These are phyloP conservation scores for Oplegnathus fasciatus DNA, from an alignment of 2,113 vertebrate genomes.

Conservation along the genomic window DNA sequence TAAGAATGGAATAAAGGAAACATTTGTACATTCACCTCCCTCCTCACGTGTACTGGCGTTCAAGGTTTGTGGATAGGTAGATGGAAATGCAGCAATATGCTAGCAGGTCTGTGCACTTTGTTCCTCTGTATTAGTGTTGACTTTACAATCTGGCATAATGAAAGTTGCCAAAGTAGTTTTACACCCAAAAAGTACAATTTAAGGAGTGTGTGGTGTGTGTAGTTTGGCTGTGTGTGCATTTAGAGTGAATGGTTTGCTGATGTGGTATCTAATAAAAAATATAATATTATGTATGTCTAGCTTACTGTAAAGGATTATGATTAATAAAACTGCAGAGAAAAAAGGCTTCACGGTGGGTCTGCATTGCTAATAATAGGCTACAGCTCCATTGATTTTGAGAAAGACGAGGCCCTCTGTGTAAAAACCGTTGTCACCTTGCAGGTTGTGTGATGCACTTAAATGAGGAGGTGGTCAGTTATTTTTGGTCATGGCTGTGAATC, in stretches of 20 bases:
- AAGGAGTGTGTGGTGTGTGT: too few species aligned
- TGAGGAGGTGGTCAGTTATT: slow-evolving; percentile 42
- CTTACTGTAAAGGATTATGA: neutral
- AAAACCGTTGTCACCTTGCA: slow-evolving; percentile 37
- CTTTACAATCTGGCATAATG: neutral
- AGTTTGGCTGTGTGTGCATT: neutral
- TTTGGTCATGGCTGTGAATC: slow-evolving; percentile 35
- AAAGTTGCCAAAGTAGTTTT: neutral
- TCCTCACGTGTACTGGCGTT: neutral
- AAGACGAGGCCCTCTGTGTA: slow-evolving; percentile 11
- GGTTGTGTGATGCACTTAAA: slow-evolving; percentile 44
- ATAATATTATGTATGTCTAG: neutral
- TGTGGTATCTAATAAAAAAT: neutral
- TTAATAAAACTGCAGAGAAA: neutral
- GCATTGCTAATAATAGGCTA: slow-evolving; percentile 29
- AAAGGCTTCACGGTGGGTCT: neutral
- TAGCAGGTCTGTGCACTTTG: neutral
- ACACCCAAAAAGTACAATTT: neutral
- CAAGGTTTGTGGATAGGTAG: neutral
- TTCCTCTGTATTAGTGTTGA: neutral
- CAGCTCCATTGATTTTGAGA: slow-evolving; percentile 52
- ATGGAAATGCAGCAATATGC: neutral
- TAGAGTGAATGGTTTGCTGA: neutral
- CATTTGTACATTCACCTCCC: neutral
- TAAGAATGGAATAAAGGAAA: neutral